These are phyloP conservation scores for Polydesmus complanatus DNA, from an alignment of 2,888 invertebrate genomes.

Conservation along the genomic window DNA sequence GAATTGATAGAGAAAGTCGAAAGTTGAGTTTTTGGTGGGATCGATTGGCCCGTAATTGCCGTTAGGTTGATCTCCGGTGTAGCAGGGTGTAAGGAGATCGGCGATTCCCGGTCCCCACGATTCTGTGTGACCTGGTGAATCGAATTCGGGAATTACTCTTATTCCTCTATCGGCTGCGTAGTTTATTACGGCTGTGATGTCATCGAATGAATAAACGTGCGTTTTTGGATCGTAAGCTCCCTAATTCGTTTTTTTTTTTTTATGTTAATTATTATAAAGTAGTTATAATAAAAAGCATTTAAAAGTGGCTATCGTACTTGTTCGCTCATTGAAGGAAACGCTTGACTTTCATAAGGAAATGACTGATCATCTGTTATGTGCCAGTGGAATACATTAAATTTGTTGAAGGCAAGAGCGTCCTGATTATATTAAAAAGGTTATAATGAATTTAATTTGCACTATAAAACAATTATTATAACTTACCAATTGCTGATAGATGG, in stretches of 20 bases:
- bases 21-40: slow-evolving; percentile 51
- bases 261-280: neutral
- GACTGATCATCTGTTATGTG: slow-evolving; percentile 87
- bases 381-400: slow-evolving; percentile 89
- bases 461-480: no score
- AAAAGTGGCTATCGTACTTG: neutral
- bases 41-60: slow-evolving; percentile 62
- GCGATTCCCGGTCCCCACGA: slow-evolving; percentile 71
- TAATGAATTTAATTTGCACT: neutral
- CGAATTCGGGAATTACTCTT: slow-evolving; percentile 77
- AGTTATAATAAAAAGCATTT: no score
- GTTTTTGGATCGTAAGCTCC: slow-evolving; percentile 52
- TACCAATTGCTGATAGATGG: slow-evolving; percentile 38
- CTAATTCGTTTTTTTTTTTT: neutral
- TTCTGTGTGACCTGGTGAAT: slow-evolving; percentile 75
- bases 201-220: slow-evolving; percentile 48
- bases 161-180: slow-evolving; percentile 69
- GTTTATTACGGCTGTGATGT: slow-evolving; percentile 53
- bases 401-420: slow-evolving; percentile 80
- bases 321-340: slow-evolving; percentile 9
- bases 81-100: slow-evolving; percentile 60
- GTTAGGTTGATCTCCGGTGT: slow-evolving; percentile 36
- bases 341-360: slow-evolving; percentile 66
- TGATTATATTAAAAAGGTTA: slow-evolving; percentile 33
- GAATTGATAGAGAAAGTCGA: slow-evolving; percentile 49